Conservation (phyloP, 2,797 vertebrate species). For the Agapornis canus region DNA sequence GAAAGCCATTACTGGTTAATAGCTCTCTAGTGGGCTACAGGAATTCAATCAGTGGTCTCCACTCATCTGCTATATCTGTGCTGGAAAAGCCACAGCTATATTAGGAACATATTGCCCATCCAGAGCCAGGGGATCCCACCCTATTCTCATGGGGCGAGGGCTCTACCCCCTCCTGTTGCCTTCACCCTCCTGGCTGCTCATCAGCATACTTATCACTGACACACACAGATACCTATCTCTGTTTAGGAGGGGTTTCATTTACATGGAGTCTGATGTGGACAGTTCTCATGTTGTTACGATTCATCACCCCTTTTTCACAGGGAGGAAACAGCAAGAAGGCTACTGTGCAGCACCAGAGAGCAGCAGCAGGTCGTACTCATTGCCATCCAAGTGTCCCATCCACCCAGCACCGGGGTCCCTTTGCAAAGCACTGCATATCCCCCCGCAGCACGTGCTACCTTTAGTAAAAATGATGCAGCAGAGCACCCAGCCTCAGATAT, state of each 20-base stretch:
- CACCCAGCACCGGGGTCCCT: not conserved
- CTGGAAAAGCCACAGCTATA: not conserved
- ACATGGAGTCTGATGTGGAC: not conserved
- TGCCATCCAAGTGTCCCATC: not conserved
- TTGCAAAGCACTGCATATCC: not conserved
- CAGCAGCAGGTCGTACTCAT: not conserved
- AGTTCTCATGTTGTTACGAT: not conserved
- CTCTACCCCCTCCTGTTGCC: not conserved
- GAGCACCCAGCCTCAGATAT: not conserved
- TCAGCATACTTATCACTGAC: not conserved
- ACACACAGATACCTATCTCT: not conserved
- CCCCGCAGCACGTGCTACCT: not conserved
- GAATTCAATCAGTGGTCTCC: conserved; percentile 18
- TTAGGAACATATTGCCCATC: not conserved
- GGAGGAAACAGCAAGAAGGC: not conserved
- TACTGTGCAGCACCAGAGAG: not conserved
- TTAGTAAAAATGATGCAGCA: not conserved
- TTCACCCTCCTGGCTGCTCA: not conserved
- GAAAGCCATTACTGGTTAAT: conserved; percentile 34
- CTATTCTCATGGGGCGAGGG: not conserved
- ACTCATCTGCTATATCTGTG: accelerated
- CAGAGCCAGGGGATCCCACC: not conserved
- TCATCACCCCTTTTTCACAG: not conserved
- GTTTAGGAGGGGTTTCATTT: not conserved
- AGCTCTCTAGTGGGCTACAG: conserved; percentile 20